These are phyloP conservation scores for Platygyra sinensis DNA, from an alignment of 64 coral and sea anemone genomes.

Conservation along the genomic window DNA sequence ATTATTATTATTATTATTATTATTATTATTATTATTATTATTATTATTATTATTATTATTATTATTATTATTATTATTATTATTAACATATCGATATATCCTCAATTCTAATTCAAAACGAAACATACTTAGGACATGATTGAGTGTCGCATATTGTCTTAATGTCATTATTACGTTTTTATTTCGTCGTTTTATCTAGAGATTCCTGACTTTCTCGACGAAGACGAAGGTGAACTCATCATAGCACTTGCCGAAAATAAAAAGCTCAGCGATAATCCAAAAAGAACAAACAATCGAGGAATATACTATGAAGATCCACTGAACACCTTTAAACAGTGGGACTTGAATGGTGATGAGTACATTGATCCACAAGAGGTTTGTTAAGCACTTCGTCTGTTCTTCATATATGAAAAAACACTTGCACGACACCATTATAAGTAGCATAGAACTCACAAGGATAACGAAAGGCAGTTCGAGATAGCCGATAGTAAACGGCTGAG, in stretches of 20 bases:
- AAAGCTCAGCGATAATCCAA: conserved; percentile 58
- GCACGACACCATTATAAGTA: no score
- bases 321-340: conserved; percentile 78
- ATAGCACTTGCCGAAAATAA: conserved; percentile 83
- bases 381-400: not conserved
- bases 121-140: no score
- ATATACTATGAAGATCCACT: conserved; percentile 76
- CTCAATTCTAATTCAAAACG: no score
- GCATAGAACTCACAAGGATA: not conserved
- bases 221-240: conserved; percentile 80
- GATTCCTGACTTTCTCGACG: conserved; percentile 83
- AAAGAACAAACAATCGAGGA: conserved; percentile 67
- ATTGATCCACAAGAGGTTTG: conserved; percentile 85
- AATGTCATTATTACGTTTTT: not conserved
- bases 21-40: no score
- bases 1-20: no score
- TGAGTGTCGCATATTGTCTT: no score
- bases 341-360: conserved; percentile 67
- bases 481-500: no score
- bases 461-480: no score
- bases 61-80: no score
- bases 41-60: no score
- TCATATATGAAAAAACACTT: not conserved
- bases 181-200: conserved; percentile 28
- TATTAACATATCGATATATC: no score